phyloP scores from a whole-genome alignment of 2,113 vertebrate species.

The Centropus bengalensis region DNA sequence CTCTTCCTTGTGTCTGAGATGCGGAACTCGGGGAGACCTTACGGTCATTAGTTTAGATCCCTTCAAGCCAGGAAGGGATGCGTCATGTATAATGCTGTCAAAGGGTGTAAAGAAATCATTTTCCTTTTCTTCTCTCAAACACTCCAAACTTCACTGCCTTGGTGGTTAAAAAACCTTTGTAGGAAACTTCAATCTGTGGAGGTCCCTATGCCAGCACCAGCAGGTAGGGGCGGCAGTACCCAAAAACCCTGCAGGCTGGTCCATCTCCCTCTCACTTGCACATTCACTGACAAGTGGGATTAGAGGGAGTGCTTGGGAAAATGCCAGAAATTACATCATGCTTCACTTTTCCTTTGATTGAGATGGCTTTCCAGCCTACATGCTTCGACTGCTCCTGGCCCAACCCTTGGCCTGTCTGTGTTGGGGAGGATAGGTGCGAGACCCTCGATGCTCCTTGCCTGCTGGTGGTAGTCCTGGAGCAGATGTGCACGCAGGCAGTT shows the following conservation, averaged over 20 bases:
- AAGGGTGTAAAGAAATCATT: not conserved
- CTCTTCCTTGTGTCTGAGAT: accelerated
- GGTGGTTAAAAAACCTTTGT: not conserved
- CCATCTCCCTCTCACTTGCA: not conserved
- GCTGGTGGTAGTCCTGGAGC: accelerated
- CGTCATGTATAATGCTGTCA: not conserved
- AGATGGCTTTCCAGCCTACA: not conserved
- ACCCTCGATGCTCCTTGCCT: not conserved
- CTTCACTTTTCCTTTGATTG: not conserved
- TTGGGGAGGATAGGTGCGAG: accelerated
- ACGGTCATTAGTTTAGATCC: not conserved
- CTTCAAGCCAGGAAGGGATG: not conserved
- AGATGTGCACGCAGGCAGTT: not conserved
- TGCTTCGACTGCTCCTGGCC: not conserved
- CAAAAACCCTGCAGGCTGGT: not conserved
- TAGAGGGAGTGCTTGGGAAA: not conserved
- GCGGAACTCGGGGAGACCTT: not conserved
- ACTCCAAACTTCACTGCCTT: not conserved
- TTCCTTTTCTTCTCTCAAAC: not conserved
- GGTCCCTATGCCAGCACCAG: not conserved
- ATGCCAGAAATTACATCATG: not conserved
- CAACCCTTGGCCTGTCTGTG: accelerated
- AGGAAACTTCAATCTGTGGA: not conserved
- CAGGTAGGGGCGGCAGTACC: accelerated
- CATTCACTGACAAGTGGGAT: accelerated